These are phyloP conservation scores for Meandrina meandrites DNA, from an alignment of 92 coral and sea anemone species.

Conservation along the genomic window DNA sequence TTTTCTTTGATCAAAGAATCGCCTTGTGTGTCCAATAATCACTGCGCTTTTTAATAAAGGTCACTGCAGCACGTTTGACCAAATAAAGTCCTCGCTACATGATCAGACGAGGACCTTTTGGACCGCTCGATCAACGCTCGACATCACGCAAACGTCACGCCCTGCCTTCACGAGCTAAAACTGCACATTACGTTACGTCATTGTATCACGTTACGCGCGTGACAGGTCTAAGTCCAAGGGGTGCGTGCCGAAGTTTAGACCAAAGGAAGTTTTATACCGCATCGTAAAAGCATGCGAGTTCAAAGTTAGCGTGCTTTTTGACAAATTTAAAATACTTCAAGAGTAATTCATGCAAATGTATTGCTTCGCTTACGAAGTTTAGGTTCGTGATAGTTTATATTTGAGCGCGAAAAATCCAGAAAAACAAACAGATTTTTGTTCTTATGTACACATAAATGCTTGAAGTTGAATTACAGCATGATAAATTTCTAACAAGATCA, in stretches of 20 bases:
- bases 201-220: not conserved
- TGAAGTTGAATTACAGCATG: not conserved
- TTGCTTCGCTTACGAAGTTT: not conserved
- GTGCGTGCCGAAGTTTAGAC: not conserved
- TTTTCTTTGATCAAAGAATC: not conserved
- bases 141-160: constrained; percentile 6
- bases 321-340: not conserved
- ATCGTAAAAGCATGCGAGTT: not conserved
- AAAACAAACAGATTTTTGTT: not conserved
- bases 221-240: not conserved
- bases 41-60: not conserved
- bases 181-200: not conserved
- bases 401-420: not conserved
- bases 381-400: not conserved
- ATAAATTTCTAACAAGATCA: not conserved
- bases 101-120: not conserved
- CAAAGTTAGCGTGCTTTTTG: not conserved
- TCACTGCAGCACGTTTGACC: not conserved
- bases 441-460: not conserved
- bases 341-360: not conserved
- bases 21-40: not conserved
- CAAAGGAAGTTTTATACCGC: not conserved
- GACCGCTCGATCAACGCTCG: not conserved
- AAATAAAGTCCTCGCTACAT: not conserved
- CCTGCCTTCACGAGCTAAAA: not conserved